These are phyloP conservation scores for Chloebia gouldiae DNA, from an alignment of 2,113 vertebrate species.

Conservation along the genomic window DNA sequence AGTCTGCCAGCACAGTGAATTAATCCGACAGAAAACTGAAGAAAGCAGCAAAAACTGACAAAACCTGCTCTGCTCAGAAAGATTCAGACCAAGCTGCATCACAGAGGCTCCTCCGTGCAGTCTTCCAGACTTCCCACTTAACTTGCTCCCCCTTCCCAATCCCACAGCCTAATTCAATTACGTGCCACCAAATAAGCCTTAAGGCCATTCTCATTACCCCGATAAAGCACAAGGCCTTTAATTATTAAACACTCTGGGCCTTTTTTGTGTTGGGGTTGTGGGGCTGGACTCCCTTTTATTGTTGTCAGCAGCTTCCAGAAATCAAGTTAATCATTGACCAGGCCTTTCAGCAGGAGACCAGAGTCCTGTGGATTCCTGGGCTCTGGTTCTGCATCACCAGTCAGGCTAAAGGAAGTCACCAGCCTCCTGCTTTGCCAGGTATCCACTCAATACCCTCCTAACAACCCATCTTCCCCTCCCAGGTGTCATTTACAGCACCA, in stretches of 20 bases:
- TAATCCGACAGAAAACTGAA: neutral
- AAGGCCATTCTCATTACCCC: slow-evolving; percentile 10
- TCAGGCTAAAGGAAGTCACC: neutral
- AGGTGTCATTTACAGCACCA: neutral
- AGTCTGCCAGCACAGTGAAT: neutral
- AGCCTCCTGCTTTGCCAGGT: neutral
- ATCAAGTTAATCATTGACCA: slow-evolving; percentile 66
- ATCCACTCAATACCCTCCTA: neutral
- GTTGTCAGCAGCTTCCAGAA: slow-evolving; percentile 38
- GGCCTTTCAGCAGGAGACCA: slow-evolving; percentile 7
- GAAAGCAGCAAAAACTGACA: neutral
- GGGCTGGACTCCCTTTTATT: slow-evolving; percentile 30
- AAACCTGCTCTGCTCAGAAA: neutral
- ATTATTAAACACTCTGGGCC: slow-evolving; percentile 60
- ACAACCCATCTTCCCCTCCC: neutral
- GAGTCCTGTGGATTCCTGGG: neutral
- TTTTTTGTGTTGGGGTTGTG: slow-evolving; percentile 21
- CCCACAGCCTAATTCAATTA: slow-evolving; percentile 54
- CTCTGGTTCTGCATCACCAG: slow-evolving; percentile 18
- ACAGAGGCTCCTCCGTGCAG: neutral
- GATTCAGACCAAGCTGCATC: neutral
- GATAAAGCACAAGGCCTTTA: slow-evolving; percentile 61
- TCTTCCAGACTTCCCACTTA: neutral
- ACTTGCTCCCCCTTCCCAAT: neutral
- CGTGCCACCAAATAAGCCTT: neutral